Evolutionary conservation across 2,797 vertebrate species (phyloP), one percentile per base, ranked within the genome.

Genomic region (Periparus ater): DNA sequence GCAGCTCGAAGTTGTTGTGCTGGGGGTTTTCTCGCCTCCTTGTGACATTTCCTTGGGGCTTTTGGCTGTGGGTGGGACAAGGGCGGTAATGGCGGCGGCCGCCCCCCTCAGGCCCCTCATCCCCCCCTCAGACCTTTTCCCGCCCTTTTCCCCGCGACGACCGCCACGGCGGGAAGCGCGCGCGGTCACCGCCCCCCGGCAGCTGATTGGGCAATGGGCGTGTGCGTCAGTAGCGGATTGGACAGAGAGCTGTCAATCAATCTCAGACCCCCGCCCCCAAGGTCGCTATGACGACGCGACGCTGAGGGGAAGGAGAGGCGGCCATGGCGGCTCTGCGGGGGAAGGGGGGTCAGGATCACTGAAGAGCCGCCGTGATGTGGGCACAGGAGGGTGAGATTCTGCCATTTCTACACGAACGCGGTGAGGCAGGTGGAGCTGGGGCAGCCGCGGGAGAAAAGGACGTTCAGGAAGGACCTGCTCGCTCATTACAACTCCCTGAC

Each of bases 211-310:
- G 3, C 14, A 1, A 55, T 0, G 5, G 6, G 47, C 0, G 1
- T 2, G 5, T 0, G 1, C 0, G 0, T 10, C 29, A 0, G 17
- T 38, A 66, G 23, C 29, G 0, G 75, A 88, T 58, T 88, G 75
- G 85, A 4, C 2, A 2, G 0, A 0, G 1, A 1, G 7, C 5
- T 54, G 85, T 88, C 85, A 47, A 6, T 82, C 77, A 61, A 0
- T 1, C 0, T 0, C 2, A 30, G 17, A 1, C 1, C 20, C 20
- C 5, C 54, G 54, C 85, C 70, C 36, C 10, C 2, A 0, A 0
- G 1, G n/a, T 68, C 11, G 55, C 72, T 48, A 85, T 71, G 57
- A 51, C n/a, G 94, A 96, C 96, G 65, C 1, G 34, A 9, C 30
- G 38, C 44, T 36, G 50, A 30, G 32, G 78, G n/a, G 42, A 80